A percentile compares a stretch with the other conserved stretches of the same genome.
Conservation (phyloP, 2,797 vertebrate genomes). For the Eleutherodactylus coqui region DNA sequence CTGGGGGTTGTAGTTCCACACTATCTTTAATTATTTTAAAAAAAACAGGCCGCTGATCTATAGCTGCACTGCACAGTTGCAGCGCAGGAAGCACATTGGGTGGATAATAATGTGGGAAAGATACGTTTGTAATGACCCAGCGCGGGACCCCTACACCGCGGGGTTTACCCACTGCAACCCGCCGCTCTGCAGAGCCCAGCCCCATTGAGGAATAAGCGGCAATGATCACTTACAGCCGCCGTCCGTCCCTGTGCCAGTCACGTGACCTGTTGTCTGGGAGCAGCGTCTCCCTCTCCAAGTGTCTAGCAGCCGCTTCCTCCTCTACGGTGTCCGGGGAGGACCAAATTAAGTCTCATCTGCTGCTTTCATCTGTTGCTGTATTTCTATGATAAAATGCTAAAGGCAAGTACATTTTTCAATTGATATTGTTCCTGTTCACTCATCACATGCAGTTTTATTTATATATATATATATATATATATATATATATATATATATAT, state of each 20-base stretch:
- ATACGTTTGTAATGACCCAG: too few relatives aligned
- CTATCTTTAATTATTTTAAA: too few relatives aligned
- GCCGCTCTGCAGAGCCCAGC: neutral
- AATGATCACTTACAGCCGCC: slow-evolving; percentile 4
- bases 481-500: too few relatives aligned
- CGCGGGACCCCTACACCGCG: neutral
- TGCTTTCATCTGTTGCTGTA: too few relatives aligned
- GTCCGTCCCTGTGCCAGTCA: neutral
- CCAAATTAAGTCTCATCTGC: neutral
- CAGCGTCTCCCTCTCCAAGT: slow-evolving; percentile 17
- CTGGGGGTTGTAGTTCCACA: neutral
- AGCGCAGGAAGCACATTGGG: neutral
- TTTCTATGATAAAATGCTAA: neutral
- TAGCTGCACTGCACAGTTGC: neutral
- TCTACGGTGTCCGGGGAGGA: neutral
- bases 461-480: too few relatives aligned
- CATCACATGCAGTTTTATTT: too few relatives aligned
- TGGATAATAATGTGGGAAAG: neutral
- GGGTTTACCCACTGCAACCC: neutral
- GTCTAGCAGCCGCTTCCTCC: neutral
- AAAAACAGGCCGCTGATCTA: neutral
- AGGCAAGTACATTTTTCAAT: neutral
- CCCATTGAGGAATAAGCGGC: too few relatives aligned
- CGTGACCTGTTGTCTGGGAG: slow-evolving; percentile 48
- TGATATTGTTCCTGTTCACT: too few relatives aligned